Evolutionary conservation across 2,113 vertebrate genomes (phyloP).

Genomic region (Urocynchramus pylzowi): DNA sequence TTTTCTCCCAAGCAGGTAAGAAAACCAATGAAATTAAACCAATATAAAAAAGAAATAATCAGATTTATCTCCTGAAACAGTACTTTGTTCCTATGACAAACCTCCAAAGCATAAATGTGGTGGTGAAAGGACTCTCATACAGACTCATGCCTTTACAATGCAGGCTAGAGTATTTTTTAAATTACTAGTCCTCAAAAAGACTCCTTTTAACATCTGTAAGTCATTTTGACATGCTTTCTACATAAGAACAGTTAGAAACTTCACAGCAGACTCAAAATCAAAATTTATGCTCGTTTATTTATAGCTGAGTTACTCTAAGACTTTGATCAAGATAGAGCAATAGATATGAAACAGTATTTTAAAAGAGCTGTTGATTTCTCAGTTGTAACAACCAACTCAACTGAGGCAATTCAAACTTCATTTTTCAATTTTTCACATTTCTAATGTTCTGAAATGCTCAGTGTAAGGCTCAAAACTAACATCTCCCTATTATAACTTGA

Average conservation of each 20-base stretch:
- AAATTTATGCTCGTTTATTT: conserved; percentile 48
- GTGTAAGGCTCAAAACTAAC: conserved; percentile 47
- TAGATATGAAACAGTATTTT: conserved; percentile 31
- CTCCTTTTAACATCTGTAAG: background rate
- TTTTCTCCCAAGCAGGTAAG: background rate
- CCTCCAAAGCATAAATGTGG: background rate
- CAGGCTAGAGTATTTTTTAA: background rate
- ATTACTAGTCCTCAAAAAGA: background rate
- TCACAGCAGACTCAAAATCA: background rate
- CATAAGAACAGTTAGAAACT: background rate
- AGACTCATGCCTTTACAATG: background rate
- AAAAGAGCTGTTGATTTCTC: conserved; percentile 47
- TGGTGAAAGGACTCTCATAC: background rate
- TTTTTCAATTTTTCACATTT: conserved; percentile 46
- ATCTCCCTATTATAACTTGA: conserved; percentile 32
- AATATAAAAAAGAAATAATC: background rate
- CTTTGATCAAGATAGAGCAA: conserved; percentile 41
- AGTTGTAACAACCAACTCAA: conserved; percentile 36
- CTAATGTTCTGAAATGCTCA: conserved; percentile 9
- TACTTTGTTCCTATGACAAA: background rate
- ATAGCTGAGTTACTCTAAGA: conserved; percentile 48
- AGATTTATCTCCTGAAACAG: background rate
- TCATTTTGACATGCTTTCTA: background rate
- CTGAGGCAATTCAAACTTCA: background rate
- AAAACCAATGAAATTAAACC: background rate